A percentile compares a stretch with the other conserved stretches of the same genome.
Conservation (phyloP, 2,113 vertebrate species). For the Nycticorax nycticorax region DNA sequence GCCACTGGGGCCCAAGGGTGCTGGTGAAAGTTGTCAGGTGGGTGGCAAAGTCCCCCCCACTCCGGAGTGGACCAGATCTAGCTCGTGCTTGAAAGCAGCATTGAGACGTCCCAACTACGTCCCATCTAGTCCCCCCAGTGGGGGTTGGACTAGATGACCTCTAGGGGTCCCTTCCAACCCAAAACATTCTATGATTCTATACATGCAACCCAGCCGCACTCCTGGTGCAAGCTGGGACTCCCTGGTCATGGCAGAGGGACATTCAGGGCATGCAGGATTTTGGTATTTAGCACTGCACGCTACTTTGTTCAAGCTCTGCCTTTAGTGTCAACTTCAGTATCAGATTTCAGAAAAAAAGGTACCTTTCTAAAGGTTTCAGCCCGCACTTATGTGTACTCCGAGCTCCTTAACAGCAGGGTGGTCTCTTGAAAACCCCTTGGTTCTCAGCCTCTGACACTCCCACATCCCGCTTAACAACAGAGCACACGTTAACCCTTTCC, state of each 20-base stretch:
- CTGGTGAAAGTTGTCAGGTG: neutral
- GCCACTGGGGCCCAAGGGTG: neutral
- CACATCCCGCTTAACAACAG: neutral
- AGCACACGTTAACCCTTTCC: neutral
- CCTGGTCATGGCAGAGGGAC: neutral
- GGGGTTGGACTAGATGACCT: too few species aligned
- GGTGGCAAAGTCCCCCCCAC: neutral
- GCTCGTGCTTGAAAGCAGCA: neutral
- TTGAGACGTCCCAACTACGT: neutral
- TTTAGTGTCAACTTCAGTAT: neutral
- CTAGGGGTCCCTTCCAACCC: too few species aligned
- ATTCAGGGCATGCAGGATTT: neutral
- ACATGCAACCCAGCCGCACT: neutral
- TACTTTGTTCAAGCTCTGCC: neutral
- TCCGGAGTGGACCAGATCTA: neutral
- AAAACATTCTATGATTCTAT: too few species aligned
- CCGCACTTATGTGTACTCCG: neutral
- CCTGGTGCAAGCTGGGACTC: neutral
- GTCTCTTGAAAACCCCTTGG: neutral
- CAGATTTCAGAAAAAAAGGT: neutral
- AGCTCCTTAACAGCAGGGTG: neutral
- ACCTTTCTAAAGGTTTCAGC: neutral
- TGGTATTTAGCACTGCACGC: neutral
- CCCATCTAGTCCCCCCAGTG: too few species aligned
- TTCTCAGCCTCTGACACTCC: neutral